Percentiles rank a stretch among this genome's conserved stretches.
Evolutionary conservation across 2,113 vertebrate species (phyloP).

Genomic region (Anarhynchus alexandrinus): DNA sequence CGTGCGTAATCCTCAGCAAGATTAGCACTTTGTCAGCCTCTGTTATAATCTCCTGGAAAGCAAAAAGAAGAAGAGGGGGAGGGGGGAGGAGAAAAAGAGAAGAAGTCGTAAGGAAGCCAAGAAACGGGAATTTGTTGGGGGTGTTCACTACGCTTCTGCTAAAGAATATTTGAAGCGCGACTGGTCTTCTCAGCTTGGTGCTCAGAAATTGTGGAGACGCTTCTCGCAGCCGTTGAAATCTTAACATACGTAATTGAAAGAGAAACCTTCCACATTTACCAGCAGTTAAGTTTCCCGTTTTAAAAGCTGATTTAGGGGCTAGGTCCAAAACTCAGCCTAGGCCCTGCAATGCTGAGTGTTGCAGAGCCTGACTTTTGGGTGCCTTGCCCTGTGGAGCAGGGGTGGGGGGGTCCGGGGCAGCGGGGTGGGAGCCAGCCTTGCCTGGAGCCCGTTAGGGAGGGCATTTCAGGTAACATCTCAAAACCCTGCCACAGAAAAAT

Average conservation of each 20-base stretch:
- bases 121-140: background rate
- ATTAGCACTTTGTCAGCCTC: conserved; percentile 46
- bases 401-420: background rate
- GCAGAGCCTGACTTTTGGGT: background rate
- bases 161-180: background rate
- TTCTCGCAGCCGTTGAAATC: background rate
- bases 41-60: conserved; percentile 52
- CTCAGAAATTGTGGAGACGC: background rate
- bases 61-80: background rate
- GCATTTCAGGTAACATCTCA: background rate
- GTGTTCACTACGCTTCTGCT: background rate
- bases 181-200: too few species aligned
- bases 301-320: background rate
- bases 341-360: fast-evolving
- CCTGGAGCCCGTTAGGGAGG: background rate
- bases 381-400: background rate
- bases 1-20: conserved; percentile 37
- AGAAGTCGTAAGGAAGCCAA: background rate
- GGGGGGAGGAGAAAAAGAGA: background rate
- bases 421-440: background rate
- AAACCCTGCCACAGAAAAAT: background rate
- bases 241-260: background rate
- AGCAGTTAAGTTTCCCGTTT: background rate
- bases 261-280: background rate
- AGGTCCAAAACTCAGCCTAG: background rate